Evolutionary conservation across 2,888 invertebrate species (phyloP).

Genomic region (Bellardia pandia): DNA sequence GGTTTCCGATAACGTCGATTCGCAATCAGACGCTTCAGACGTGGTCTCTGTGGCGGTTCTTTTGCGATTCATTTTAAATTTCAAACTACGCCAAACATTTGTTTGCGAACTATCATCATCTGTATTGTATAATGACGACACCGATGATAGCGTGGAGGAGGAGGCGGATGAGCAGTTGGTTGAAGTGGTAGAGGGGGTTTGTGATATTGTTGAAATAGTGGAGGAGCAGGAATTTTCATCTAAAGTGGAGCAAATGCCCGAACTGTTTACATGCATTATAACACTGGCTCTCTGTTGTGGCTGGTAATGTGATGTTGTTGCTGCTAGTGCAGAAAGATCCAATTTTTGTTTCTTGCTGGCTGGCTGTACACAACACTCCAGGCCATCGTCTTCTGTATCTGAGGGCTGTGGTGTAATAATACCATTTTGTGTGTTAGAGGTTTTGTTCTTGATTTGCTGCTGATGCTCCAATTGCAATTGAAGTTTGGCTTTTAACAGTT

Average conservation of each 20-base stretch:
- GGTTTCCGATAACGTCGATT: constrained; percentile 25
- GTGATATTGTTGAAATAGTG: constrained; percentile 72
- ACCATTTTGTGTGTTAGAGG: constrained; percentile 72
- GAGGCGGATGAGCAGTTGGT: constrained; percentile 28
- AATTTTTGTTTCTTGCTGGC: constrained; percentile 84
- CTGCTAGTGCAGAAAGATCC: constrained; percentile 77
- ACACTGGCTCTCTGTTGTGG: constrained; percentile 88
- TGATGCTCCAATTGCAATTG: constrained; percentile 75
- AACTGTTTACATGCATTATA: constrained; percentile 93
- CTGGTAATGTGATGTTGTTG: constrained; percentile 77
- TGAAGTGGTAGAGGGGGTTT: constrained; percentile 56
- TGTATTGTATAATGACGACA: constrained; percentile 54
- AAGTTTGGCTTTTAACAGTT: constrained; percentile 79
- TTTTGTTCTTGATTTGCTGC: constrained; percentile 54
- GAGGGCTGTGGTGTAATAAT: constrained; percentile 92
- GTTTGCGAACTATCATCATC: constrained; percentile 80
- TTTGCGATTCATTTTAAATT: constrained; percentile 84
- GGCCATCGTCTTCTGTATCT: constrained; percentile 90
- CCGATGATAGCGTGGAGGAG: constrained; percentile 33
- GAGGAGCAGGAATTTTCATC: constrained; percentile 76
- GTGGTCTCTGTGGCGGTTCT: constrained; percentile 65
- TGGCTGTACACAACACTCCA: constrained; percentile 82
- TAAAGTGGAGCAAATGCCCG: constrained; percentile 87
- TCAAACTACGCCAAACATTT: constrained; percentile 83
- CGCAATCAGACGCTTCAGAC: constrained; percentile 53